Evolutionary conservation across 30 jellyfish, hydroid and myxozoan species (phyloP), one percentile per base, ranked within the genome.

Genomic region (Hydractinia symbiolongicarpus): DNA sequence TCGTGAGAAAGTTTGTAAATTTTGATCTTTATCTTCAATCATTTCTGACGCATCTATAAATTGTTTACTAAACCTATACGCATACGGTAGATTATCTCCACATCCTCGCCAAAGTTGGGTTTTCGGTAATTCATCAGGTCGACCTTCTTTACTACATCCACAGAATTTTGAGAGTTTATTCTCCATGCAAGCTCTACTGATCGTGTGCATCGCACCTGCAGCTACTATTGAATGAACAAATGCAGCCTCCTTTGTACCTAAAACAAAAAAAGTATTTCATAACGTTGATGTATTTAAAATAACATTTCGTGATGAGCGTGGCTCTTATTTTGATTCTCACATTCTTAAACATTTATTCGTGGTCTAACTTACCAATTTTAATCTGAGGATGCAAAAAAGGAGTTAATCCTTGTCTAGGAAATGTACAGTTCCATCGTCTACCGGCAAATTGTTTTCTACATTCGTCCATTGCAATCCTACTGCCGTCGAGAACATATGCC

Each of bases 131-230:
- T 82, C 72, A 9, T 49, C 78, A 5, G 98, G 98, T 67, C 95
- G 72, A 5, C 87, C 66, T 77, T 92, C 98, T 55, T 73, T 85
- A 73, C 96, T 87, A 88, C 98, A 92, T 53, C 84, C 93, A 76
- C 98, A 92, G 81, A 82, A 85, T 50, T 93, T 80, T 55, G 96
- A 56, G 70, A 92, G 86, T 73, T 87, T 92, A 66, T 89, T 82
- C 67, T 87, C 98, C 98, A 92, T 92, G 88, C 98, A 92, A 6
- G 96, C 98, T n/a, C 98, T 82, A 71, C 98, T 92, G 61, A 92
- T 55, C 52, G 98, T 90, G 60, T 92, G 95, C 89, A 92, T 88
- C 44, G 95, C 79, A 4, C 95, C 96, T 4, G 98, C 98, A 17
- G 98, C 85, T 9, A 84, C 67, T 66, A 84, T 73, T 11, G 98